Base-by-base conservation (phyloP, 30 jellyfish, hydroid and myxozoan species). In the Catostylus mosaicus region DNA sequence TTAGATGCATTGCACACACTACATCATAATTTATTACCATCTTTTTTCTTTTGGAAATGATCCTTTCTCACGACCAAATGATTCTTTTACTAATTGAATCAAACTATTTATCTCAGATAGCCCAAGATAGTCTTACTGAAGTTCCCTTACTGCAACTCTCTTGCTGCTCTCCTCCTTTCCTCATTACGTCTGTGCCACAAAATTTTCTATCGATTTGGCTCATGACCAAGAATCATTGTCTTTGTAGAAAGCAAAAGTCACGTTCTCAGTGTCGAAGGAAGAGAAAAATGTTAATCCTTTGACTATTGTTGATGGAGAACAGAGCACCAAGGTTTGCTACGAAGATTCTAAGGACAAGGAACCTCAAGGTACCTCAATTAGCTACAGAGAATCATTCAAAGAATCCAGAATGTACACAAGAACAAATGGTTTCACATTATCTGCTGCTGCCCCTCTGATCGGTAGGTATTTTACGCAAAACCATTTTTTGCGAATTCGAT, bases 381-480 rank as follows among this genome's bases (percentile, higher is more conserved):
- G 35, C 16, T 56, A 31, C 46, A 76, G 34, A 34, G 88, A 76
- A 18, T 40, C 46, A 1, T 29, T 34, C 4, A 54, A 70, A 19
- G 88, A 76, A 23, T 30, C 77, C 22, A 36, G 77, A 18, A 34
- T 78, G 1, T 76, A 76, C 35, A 10, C 88, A 34, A 35, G 37
- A 23, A 36, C 88, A 11, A 46, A 76, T 0, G 88, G 88, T 22
- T 76, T 76, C 43, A 9, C 78, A 23, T 23, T 76, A 47, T 50
- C 63, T 5, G 63, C 26, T 3, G 63, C 14, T 50, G 2, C 63
- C 24, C n/a, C n/a, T n/a, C n/a, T n/a, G n/a, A n/a, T n/a, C n/a
- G n/a, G n/a, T n/a, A n/a, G n/a, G n/a, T n/a, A n/a, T n/a, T n/a
- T n/a, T n/a, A n/a, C n/a, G n/a, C n/a, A n/a, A n/a, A n/a, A n/a